Conservation (phyloP, 2,797 vertebrate species). For the Dicrostonyx torquatus region DNA sequence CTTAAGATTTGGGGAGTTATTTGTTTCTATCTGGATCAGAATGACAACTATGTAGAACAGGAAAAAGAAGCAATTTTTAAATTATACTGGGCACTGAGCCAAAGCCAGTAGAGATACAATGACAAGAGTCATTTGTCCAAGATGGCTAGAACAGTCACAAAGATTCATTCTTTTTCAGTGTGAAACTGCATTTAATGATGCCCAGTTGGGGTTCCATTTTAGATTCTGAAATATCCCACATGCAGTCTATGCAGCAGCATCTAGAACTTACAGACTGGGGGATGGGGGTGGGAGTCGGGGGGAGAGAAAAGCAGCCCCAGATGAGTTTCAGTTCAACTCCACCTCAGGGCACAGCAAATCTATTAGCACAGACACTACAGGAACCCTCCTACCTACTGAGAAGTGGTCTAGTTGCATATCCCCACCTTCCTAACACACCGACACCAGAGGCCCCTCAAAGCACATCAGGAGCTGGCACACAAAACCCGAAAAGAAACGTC, state of each 20-base stretch:
- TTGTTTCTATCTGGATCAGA: constrained; percentile 76
- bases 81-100: constrained; percentile 46
- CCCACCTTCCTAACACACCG: fast-evolving
- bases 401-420: neutral
- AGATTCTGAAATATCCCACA: neutral
- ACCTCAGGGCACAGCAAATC: neutral
- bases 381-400: neutral
- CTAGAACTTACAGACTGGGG: neutral
- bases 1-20: constrained; percentile 53
- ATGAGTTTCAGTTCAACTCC: neutral
- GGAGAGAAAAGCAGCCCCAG: neutral
- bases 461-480: too few relatives aligned
- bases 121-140: constrained; percentile 63
- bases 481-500: neutral
- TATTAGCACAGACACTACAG: neutral
- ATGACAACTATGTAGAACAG: constrained; percentile 65
- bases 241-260: neutral
- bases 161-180: neutral
- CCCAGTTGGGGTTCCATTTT: neutral
- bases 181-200: constrained; percentile 12
- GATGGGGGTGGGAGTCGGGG: neutral
- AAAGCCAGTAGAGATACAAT: constrained; percentile 55
- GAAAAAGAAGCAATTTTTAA: constrained; percentile 76
- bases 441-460: neutral
- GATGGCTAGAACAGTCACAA: constrained; percentile 11